A percentile compares a stretch with the other conserved stretches of the same genome.
Evolutionary conservation across 1,140 invertebrate genomes (phyloP).

Genomic region (Atta colombica): DNA sequence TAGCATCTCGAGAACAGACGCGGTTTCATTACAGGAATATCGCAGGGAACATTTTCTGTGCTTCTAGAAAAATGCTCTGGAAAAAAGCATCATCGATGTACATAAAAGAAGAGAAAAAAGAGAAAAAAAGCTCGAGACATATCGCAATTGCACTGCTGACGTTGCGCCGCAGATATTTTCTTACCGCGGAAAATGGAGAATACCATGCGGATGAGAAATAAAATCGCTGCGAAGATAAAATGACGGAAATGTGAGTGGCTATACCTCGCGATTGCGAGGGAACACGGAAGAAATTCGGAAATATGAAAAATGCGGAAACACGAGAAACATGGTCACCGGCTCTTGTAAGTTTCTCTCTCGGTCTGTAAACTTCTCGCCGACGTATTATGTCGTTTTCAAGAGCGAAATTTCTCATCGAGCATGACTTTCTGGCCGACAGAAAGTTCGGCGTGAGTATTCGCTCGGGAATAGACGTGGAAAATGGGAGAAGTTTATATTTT

Average conservation of each 20-base stretch:
- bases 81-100: constrained; percentile 26
- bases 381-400: constrained; percentile 33
- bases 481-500: constrained; percentile 25
- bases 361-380: constrained; percentile 26
- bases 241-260: background rate
- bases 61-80: background rate
- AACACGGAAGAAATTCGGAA: background rate
- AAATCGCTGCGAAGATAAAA: constrained; percentile 21
- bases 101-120: too few relatives aligned
- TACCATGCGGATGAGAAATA: constrained; percentile 32
- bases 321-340: background rate
- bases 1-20: constrained; percentile 3
- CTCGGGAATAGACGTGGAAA: background rate
- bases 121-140: background rate
- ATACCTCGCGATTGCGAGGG: background rate
- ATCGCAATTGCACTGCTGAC: constrained; percentile 22
- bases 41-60: background rate
- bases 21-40: constrained; percentile 42
- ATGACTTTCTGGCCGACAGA: background rate
- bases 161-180: background rate
- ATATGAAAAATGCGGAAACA: background rate
- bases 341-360: background rate
- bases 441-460: constrained; percentile 11
- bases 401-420: constrained; percentile 13
- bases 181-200: constrained; percentile 23